These are phyloP conservation scores for Alauda arvensis DNA, from an alignment of 2,797 vertebrate species.

Conservation along the genomic window DNA sequence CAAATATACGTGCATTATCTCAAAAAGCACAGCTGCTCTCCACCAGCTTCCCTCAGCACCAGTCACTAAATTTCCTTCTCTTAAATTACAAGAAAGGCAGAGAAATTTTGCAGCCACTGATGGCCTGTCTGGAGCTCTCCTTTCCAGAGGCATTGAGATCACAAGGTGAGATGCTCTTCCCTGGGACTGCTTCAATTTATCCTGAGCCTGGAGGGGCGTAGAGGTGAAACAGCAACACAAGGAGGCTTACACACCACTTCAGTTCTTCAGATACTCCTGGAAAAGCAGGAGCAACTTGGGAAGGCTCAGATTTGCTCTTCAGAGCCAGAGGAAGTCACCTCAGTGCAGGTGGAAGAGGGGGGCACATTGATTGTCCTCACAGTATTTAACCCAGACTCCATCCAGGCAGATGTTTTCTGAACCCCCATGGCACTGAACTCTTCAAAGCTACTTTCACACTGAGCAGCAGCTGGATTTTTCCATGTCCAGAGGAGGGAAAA, in stretches of 20 bases:
- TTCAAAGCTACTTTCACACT: background rate
- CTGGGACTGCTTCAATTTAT: background rate
- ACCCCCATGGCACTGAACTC: accelerated
- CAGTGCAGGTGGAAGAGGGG: background rate
- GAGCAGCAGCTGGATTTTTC: background rate
- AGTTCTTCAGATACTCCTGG: background rate
- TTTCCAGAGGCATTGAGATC: background rate
- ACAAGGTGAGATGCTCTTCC: background rate
- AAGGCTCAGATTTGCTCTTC: background rate
- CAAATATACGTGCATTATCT: background rate
- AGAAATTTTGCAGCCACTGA: background rate
- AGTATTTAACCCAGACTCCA: background rate
- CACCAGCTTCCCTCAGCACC: background rate
- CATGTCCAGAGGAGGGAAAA: background rate
- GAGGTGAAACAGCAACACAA: background rate
- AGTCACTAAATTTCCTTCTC: background rate
- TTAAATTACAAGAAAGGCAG: background rate
- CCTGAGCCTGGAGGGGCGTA: background rate
- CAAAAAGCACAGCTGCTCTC: conserved; percentile 2
- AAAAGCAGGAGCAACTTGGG: background rate
- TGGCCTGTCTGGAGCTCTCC: background rate
- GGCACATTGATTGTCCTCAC: accelerated
- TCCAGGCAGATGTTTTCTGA: background rate
- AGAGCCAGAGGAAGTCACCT: background rate
- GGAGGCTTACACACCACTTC: background rate